These are phyloP conservation scores for Labroides dimidiatus DNA, from an alignment of 2,797 vertebrate species.

Conservation along the genomic window DNA sequence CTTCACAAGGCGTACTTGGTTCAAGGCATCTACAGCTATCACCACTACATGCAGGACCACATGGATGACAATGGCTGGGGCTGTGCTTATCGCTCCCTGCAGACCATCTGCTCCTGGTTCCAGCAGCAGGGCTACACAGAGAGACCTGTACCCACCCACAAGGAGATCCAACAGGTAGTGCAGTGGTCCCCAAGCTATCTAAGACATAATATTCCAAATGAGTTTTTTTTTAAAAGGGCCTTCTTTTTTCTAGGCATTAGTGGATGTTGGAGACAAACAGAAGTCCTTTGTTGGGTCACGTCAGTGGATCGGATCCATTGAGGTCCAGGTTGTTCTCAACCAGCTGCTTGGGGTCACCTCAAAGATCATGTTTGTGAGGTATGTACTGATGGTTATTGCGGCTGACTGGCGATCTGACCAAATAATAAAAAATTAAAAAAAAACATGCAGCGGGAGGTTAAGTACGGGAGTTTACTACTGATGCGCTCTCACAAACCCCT, in stretches of 20 bases:
- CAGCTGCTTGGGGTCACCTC: slow-evolving; percentile 92
- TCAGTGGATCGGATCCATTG: slow-evolving; percentile 98
- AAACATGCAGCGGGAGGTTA: no score
- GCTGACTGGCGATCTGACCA: no score
- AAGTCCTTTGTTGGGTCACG: slow-evolving; percentile 89
- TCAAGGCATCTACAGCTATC: slow-evolving; percentile 92
- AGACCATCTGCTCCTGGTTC: slow-evolving; percentile 99
- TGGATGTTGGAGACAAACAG: slow-evolving; percentile 93
- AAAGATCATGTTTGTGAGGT: slow-evolving; percentile 97
- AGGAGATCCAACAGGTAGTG: slow-evolving; percentile 92
- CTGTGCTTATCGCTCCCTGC: slow-evolving; percentile 96
- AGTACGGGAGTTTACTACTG: no score
- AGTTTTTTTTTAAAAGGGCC: background rate
- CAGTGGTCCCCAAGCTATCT: slow-evolving; percentile 33
- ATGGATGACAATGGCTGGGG: slow-evolving; percentile 96
- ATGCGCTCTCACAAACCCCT: no score
- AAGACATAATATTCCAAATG: background rate
- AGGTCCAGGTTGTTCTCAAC: slow-evolving; percentile 92
- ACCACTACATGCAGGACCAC: slow-evolving; percentile 97
- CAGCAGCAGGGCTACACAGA: slow-evolving; percentile 92
- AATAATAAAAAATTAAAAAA: no score
- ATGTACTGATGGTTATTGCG: slow-evolving; percentile 1
- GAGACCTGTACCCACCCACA: slow-evolving; percentile 89
- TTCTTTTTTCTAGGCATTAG: slow-evolving; percentile 86
- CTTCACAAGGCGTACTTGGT: slow-evolving; percentile 85